Evolutionary conservation across 2,113 vertebrate species (phyloP).

Genomic region (Coryphaenoides rupestris): DNA sequence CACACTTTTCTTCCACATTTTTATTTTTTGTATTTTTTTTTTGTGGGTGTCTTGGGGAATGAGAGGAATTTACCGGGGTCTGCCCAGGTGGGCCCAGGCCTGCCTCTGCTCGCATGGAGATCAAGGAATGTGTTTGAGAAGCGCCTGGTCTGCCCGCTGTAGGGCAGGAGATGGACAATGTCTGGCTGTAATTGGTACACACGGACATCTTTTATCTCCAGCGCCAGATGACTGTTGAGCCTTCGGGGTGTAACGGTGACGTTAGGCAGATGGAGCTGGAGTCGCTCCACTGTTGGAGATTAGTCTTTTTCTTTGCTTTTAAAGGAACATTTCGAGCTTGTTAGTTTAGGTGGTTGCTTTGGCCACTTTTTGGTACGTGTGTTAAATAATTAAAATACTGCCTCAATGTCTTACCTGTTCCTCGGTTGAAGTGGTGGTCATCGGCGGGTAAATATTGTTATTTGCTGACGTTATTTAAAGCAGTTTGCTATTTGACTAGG

Average conservation of each 20-base stretch:
- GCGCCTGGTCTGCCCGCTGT: conserved; percentile 58
- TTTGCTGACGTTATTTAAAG: too few relatives aligned
- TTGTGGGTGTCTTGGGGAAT: conserved; percentile 41
- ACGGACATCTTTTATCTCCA: conserved; percentile 59
- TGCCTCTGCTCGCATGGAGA: conserved; percentile 60
- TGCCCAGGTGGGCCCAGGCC: conserved; percentile 66
- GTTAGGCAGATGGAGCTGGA: too few relatives aligned
- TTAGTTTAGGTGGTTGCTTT: too few relatives aligned
- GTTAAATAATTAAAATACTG: too few relatives aligned
- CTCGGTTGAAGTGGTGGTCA: too few relatives aligned
- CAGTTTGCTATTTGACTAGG: too few relatives aligned
- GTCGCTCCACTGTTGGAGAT: too few relatives aligned
- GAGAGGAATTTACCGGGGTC: conserved; percentile 67
- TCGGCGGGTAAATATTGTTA: too few relatives aligned
- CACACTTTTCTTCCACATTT: neutral
- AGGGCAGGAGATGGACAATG: conserved; percentile 56
- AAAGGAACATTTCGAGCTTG: too few relatives aligned
- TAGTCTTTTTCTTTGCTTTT: too few relatives aligned
- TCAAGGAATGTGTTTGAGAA: conserved; percentile 65
- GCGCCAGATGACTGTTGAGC: conserved; percentile 54
- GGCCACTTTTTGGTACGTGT: too few relatives aligned
- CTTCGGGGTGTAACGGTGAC: neutral
- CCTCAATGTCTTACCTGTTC: too few relatives aligned
- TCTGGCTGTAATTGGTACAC: conserved; percentile 42
- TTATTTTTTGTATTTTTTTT: conserved; percentile 19